A percentile compares a stretch with the other conserved stretches of the same genome.
These are phyloP conservation scores for Chiloscyllium punctatum DNA, from an alignment of 2,797 vertebrate genomes.

Conservation along the genomic window DNA sequence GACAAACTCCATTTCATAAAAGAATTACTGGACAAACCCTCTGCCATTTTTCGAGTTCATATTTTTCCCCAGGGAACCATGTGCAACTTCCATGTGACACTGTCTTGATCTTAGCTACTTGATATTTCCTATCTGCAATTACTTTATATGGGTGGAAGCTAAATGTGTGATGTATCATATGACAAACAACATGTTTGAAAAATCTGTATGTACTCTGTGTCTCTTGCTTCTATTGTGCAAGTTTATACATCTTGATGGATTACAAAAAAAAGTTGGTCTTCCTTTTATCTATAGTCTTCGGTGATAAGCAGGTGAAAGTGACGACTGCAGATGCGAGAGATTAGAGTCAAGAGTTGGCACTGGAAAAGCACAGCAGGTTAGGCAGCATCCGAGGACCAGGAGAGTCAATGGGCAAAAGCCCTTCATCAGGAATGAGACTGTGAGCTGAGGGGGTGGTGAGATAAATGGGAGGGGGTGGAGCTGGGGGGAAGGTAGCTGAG, in stretches of 20 bases:
- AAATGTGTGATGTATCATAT: not conserved
- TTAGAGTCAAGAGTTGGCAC: too few species aligned
- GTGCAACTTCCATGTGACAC: not conserved
- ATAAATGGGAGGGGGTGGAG: too few species aligned
- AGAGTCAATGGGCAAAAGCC: too few species aligned
- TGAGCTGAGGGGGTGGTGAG: too few species aligned
- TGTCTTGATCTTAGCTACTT: not conserved
- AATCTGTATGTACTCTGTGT: not conserved
- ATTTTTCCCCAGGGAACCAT: not conserved
- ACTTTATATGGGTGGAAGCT: not conserved
- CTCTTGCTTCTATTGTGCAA: not conserved
- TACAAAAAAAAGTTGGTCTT: not conserved
- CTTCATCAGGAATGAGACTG: too few species aligned
- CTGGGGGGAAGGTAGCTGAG: too few species aligned
- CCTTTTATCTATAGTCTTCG: not conserved
- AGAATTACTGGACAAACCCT: not conserved
- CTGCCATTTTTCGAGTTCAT: not conserved
- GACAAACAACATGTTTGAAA: not conserved
- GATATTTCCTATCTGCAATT: not conserved
- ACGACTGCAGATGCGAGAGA: too few species aligned
- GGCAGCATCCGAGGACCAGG: too few species aligned
- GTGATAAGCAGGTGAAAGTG: too few species aligned
- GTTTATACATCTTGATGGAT: not conserved
- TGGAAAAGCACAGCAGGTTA: too few species aligned
- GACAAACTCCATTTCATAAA: not conserved